Conservation (phyloP, 2,888 invertebrate species). For the Ochropacha duplaris region DNA sequence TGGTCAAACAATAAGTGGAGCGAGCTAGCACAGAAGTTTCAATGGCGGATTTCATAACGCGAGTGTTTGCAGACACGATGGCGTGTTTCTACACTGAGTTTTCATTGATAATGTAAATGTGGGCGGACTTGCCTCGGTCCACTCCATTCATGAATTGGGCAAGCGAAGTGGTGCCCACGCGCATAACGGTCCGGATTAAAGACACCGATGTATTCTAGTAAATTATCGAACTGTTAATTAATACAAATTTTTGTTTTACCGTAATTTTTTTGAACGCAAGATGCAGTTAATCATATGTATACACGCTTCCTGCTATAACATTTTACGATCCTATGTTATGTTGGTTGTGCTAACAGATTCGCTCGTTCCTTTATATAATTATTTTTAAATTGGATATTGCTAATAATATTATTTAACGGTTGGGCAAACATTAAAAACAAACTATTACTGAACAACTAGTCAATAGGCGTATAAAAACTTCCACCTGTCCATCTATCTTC, state of each 20-base stretch:
- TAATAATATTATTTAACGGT: background rate
- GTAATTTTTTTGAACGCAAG: slow-evolving; percentile 57
- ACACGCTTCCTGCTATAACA: background rate
- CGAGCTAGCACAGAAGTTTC: slow-evolving; percentile 46
- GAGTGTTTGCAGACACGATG: slow-evolving; percentile 59
- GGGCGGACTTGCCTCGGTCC: slow-evolving; percentile 65
- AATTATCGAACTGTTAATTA: slow-evolving; percentile 70
- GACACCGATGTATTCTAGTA: slow-evolving; percentile 44
- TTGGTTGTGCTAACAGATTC: background rate
- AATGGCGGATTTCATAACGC: slow-evolving; percentile 64
- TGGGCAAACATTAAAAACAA: background rate
- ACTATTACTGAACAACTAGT: background rate
- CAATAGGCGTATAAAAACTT: background rate
- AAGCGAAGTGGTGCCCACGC: slow-evolving; percentile 68
- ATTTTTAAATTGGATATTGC: background rate
- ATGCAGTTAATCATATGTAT: slow-evolving; percentile 46
- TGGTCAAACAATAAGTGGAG: slow-evolving; percentile 30
- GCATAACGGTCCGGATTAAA: slow-evolving; percentile 60
- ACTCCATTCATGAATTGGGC: slow-evolving; percentile 79
- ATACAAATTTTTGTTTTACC: slow-evolving; percentile 60
- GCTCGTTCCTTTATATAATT: background rate
- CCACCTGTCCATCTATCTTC: background rate
- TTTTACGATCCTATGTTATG: background rate
- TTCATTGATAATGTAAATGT: slow-evolving; percentile 69
- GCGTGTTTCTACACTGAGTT: slow-evolving; percentile 66